Evolutionary conservation across 2,888 invertebrate species (phyloP), one percentile per base, ranked within the genome.

Genomic region (Stictocephala bisonia): DNA sequence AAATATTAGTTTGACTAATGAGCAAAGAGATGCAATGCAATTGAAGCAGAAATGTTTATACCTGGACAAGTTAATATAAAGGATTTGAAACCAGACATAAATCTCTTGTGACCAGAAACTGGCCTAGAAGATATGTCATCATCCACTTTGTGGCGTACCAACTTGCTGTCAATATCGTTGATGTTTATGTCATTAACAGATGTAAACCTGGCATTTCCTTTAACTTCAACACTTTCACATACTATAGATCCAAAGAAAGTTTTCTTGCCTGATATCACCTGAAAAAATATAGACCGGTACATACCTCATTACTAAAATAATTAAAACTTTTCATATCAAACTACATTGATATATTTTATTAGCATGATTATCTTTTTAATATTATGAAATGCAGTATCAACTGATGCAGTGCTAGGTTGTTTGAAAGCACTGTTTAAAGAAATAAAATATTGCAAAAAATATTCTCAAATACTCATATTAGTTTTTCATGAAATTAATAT

Each of bases 231-330:
- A 29, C 13, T 29, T 29, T 27, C 31, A 29, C 56, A 56, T 29
- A 18, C 18, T 27, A 56, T 29, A 27, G 56, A 15, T 15, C 31
- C 31, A 1, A 29, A 13, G 15, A 56, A 56, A 31, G 18, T 29
- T 56, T 56, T 56, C 29, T 56, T 56, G 9, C 56, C 56, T 2
- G 27, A 29, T 9, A 56, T 56, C 15, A 56, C n/a, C 56, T 56
- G 29, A 15, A 56, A 56, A 2, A 50, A n/a, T n/a, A n/a, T n/a
- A n/a, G n/a, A n/a, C n/a, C n/a, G n/a, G n/a, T n/a, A n/a, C n/a
- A n/a, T n/a, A n/a, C n/a, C n/a, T n/a, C n/a, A n/a, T n/a, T n/a
- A n/a, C n/a, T n/a, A n/a, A n/a, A n/a, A n/a, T n/a, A n/a, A n/a
- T n/a, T n/a, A n/a, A n/a, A n/a, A n/a, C n/a, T n/a, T n/a, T n/a